Evolutionary conservation across 2,888 invertebrate species (phyloP), one percentile per base, ranked within the genome.

Genomic region (Drosophila lacicola): DNA sequence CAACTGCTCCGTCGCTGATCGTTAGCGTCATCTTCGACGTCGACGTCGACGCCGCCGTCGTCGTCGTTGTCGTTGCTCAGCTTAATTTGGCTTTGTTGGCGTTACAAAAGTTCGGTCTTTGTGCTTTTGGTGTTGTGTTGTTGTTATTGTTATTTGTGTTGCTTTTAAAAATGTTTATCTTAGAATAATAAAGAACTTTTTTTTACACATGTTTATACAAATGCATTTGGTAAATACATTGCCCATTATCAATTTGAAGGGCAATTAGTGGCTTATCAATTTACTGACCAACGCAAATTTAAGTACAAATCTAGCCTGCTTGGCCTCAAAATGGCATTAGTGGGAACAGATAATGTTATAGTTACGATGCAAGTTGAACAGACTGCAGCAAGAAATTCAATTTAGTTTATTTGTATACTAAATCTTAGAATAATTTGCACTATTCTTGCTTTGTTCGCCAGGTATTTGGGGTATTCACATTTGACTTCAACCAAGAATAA

Each of bases 111-210:
- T 49, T 29, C 29, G 29, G 29, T 29, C 29, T 62, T 25, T 36
- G 14, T 14, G 6, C 29, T 37, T 33, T 25, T 25, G 29, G 13
- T 14, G 6, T 34, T 21, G 33, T 25, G 33, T 10, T 36, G 51
- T 17, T 53, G 50, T 57, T 41, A 4, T 41, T 41, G 53, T 53
- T 46, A 58, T 78, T 80, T 80, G 29, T 42, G 4, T 9, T 8
- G 8, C 68, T 80, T 80, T 80, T 72, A 80, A 14, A 14, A 41
- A 41, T 41, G 41, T 14, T 41, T 41, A n/a, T 14, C 14, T 41
- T n/a, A 9, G 6, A 41, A 9, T 8, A 14, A n/a, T n/a, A 14
- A 41, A 17, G 41, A 41, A 41, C 8, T 8, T 29, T 29, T 29
- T 29, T 29, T 8, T 29, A 8, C 29, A 29, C 29, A 36, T 11